Evolutionary conservation across 2,113 vertebrate species (phyloP), one percentile per base, ranked within the genome.

Genomic region (Asarcornis scutulata): DNA sequence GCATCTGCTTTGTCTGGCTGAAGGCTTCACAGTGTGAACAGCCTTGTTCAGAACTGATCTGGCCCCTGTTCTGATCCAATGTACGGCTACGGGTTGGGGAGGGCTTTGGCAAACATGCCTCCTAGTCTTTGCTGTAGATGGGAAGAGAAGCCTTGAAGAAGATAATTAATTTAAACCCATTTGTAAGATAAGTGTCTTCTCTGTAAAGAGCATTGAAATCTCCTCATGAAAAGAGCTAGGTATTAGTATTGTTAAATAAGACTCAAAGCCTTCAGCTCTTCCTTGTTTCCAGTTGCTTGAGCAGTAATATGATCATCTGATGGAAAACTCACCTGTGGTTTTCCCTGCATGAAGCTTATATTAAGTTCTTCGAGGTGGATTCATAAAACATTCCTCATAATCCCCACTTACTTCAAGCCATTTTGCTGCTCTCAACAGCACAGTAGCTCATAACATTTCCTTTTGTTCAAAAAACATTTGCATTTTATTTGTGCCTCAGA

Each of bases 401-500:
- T 79, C 93, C 50, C 89, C 92, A 97, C 96, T 97, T 96, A 96
- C 96, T 97, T 95, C 75, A 93, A 97, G 85, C 87, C 94, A 93
- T 90, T 96, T 97, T 95, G 84, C 90, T 87, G 95, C 48, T 92
- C 91, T 50, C 67, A 88, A 88, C 94, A 96, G 86, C 56, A 72
- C 40, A 88, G 90, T 93, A 95, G 88, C 96, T 96, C 93, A 91
- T 97, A 96, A 97, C 29, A n/a, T 66, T 96, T 94, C 58, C 75
- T 98, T 98, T 97, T 90, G 95, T 95, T 97, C 95, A 83, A 90
- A 97, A 92, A 91, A 34, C 78, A 97, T 98, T 98, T 98, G 97
- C 95, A 97, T 98, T 98, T 98, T 97, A 97, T 98, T 98, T 98
- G 96, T 97, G 95, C 94, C 97, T 97, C 97, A 88, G 76, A 97